These are phyloP conservation scores for Sapajus apella DNA, from an alignment of 2,113 vertebrate species.

Conservation along the genomic window DNA sequence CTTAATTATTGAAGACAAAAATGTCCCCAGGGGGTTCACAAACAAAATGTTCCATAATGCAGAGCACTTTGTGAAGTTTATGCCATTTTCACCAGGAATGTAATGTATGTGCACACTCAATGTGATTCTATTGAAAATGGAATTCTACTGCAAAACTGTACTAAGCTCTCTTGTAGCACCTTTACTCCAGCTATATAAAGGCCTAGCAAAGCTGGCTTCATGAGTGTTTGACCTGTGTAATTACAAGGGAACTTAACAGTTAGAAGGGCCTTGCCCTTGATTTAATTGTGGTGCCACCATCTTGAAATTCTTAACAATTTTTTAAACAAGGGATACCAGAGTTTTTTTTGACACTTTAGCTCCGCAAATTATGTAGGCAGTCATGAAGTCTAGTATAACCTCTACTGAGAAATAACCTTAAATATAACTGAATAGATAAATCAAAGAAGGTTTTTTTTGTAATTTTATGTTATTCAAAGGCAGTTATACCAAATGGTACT, in stretches of 20 bases:
- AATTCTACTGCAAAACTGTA: not conserved
- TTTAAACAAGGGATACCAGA: not conserved
- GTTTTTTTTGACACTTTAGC: not conserved
- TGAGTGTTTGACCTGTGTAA: no score
- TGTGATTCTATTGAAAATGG: not conserved
- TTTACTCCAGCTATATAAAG: not conserved
- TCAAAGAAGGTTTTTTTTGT: not conserved
- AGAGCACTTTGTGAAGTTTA: conserved; percentile 51
- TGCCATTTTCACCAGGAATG: conserved; percentile 51
- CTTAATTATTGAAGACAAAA: conserved; percentile 67
- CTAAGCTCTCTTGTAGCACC: not conserved
- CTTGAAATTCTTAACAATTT: not conserved
- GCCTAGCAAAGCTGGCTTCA: not conserved
- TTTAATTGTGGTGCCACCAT: not conserved
- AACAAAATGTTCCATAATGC: conserved; percentile 14
- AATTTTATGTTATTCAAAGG: not conserved
- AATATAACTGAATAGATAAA: not conserved
- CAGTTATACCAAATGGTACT: conserved; percentile 75
- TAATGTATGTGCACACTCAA: conserved; percentile 32
- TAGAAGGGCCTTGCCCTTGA: not conserved
- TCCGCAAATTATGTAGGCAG: not conserved
- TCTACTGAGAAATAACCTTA: not conserved
- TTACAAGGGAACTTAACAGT: not conserved
- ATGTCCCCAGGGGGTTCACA: not conserved
- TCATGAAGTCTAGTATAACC: not conserved